A percentile compares a stretch with the other conserved stretches of the same genome.
phyloP scores from a whole-genome alignment of 2,113 vertebrate genomes.

The Thalassarche chlororhynchos region DNA sequence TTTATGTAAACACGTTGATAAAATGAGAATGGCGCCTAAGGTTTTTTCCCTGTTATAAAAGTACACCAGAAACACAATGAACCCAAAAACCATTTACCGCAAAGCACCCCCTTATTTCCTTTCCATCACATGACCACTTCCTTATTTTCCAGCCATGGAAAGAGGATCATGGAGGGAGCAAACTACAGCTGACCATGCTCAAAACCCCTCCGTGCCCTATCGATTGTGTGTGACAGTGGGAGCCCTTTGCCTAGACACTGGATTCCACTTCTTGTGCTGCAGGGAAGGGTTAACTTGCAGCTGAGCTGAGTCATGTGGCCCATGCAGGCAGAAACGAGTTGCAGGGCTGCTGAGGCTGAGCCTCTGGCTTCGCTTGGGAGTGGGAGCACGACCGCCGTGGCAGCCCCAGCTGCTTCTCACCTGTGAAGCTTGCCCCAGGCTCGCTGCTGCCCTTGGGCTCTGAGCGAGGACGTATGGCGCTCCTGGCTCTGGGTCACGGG shows the following conservation, averaged over 20 bases:
- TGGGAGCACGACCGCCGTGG: rapidly evolving
- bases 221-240: rapidly evolving
- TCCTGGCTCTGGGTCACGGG: neutral
- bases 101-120: neutral
- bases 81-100: rapidly evolving
- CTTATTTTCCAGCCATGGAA: neutral
- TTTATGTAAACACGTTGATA: neutral
- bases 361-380: neutral
- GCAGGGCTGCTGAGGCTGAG: too few species aligned
- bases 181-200: neutral
- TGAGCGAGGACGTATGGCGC: neutral
- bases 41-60: neutral
- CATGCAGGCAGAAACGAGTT: rapidly evolving
- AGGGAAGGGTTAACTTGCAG: neutral
- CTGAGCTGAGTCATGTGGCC: neutral
- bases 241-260: neutral
- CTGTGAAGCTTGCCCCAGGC: rapidly evolving
- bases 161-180: neutral
- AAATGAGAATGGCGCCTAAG: neutral
- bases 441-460: neutral
- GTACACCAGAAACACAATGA: neutral
- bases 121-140: neutral
- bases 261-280: neutral
- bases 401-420: neutral
- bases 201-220: neutral